These are phyloP conservation scores for Anarrhichthys ocellatus DNA, from an alignment of 2,113 vertebrate species.

Conservation along the genomic window DNA sequence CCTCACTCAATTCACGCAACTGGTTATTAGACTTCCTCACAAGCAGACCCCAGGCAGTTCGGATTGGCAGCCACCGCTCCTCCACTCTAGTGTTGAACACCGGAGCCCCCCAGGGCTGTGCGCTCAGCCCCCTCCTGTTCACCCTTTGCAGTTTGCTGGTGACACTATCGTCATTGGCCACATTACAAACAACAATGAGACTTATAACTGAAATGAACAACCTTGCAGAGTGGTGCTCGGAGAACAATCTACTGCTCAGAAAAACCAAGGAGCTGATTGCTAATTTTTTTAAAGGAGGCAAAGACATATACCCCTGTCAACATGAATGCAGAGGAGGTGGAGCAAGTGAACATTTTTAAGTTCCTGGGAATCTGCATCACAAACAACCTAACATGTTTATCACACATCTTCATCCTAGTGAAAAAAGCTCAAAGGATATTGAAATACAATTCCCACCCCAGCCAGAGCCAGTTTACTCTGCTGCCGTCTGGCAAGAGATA, in stretches of 20 bases:
- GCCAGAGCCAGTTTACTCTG: background rate
- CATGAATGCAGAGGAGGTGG: background rate
- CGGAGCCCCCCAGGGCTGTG: background rate
- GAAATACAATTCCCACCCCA: background rate
- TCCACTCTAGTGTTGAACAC: background rate
- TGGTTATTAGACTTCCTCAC: background rate
- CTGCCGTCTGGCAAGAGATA: background rate
- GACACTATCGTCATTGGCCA: background rate
- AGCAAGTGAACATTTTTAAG: background rate
- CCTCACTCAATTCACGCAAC: background rate
- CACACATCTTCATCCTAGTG: background rate
- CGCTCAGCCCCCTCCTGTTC: background rate
- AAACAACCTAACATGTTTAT: background rate
- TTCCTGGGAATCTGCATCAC: background rate
- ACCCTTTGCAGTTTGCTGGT: background rate
- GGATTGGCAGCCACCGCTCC: background rate
- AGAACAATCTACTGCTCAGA: background rate
- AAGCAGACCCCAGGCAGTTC: background rate
- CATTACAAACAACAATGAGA: background rate
- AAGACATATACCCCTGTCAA: background rate
- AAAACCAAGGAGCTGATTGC: background rate
- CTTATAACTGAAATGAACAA: background rate
- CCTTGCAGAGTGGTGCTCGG: background rate
- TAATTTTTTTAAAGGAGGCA: background rate
- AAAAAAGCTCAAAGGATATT: background rate